Evolutionary conservation across 2,888 invertebrate species (phyloP).

Genomic region (Platycheirus rosarum): DNA sequence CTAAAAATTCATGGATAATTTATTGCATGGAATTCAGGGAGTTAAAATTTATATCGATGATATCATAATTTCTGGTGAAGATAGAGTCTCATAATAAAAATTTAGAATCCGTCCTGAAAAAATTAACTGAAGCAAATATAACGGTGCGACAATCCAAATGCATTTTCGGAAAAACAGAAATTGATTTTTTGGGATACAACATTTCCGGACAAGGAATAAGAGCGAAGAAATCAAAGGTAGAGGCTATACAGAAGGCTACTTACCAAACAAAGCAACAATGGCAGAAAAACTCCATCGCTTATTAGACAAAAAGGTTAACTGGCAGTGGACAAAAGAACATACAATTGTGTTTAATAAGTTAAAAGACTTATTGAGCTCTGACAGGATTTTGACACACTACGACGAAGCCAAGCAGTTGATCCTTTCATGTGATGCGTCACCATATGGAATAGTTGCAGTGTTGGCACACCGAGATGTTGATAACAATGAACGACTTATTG

Average conservation of each 20-base stretch:
- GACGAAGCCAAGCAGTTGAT: slow-evolving; percentile 14
- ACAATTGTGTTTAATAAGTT: slow-evolving; percentile 13
- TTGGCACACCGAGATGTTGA: slow-evolving; percentile 27
- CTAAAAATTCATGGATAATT: slow-evolving; percentile 25
- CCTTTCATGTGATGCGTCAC: slow-evolving; percentile 25
- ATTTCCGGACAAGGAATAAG: slow-evolving; percentile 11
- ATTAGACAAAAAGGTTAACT: slow-evolving; percentile 23
- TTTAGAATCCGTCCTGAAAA: slow-evolving; percentile 11
- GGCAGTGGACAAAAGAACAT: slow-evolving; percentile 22
- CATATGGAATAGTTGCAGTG: slow-evolving; percentile 31
- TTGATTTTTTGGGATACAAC: slow-evolving; percentile 24
- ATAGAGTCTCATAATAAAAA: slow-evolving; percentile 15
- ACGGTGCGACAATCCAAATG: slow-evolving; percentile 26
- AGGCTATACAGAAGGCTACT: slow-evolving; percentile 19
- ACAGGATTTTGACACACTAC: slow-evolving; percentile 22
- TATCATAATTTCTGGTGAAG: slow-evolving; percentile 26
- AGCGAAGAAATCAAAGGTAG: slow-evolving; percentile 19
- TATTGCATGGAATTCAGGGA: slow-evolving; percentile 9
- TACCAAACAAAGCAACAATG: slow-evolving; percentile 24
- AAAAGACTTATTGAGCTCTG: slow-evolving; percentile 14
- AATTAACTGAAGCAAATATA: slow-evolving; percentile 13
- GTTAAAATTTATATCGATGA: slow-evolving; percentile 21
- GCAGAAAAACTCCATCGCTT: slow-evolving; percentile 24
- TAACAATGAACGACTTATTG: slow-evolving; percentile 21
- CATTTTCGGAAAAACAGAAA: slow-evolving; percentile 24